Conservation (phyloP, 2,888 invertebrate genomes). For the Spilosoma lubricipeda region DNA sequence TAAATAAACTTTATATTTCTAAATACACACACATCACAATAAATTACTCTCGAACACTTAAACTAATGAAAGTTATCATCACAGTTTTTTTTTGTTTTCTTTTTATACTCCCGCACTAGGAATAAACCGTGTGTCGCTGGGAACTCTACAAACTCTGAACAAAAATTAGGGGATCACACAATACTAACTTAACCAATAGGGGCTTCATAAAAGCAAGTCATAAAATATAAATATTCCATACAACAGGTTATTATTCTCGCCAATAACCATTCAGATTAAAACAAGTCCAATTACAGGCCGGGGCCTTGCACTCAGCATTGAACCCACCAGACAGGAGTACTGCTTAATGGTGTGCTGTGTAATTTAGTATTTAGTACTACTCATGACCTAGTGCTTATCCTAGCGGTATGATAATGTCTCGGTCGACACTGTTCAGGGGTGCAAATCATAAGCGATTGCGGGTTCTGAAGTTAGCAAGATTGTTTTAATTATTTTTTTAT, state of each 20-base stretch:
- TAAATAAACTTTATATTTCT: no score
- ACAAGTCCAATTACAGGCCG: conserved; percentile 48
- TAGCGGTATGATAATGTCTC: conserved; percentile 72
- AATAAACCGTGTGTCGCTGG: no score
- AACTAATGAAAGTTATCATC: no score
- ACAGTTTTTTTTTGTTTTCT: no score
- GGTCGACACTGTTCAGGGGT: conserved; percentile 45
- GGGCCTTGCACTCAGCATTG: conserved; percentile 61
- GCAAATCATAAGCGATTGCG: neutral
- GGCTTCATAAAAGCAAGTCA: neutral
- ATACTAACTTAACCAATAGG: neutral
- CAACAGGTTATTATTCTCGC: conserved; percentile 11
- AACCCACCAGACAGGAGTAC: conserved; percentile 39
- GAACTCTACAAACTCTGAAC: no score
- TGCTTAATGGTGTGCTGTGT: conserved; percentile 59
- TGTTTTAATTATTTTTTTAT: no score
- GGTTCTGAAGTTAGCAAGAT: neutral
- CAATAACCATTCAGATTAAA: conserved; percentile 25
- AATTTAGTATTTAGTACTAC: conserved; percentile 69
- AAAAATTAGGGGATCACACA: no score
- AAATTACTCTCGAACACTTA: no score
- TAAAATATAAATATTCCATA: conserved; percentile 11
- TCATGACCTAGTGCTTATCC: conserved; percentile 67
- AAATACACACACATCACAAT: no score
- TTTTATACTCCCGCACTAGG: no score